These are phyloP conservation scores for Drosophila sechellia DNA, from an alignment of 1,140 invertebrate species.

Conservation along the genomic window DNA sequence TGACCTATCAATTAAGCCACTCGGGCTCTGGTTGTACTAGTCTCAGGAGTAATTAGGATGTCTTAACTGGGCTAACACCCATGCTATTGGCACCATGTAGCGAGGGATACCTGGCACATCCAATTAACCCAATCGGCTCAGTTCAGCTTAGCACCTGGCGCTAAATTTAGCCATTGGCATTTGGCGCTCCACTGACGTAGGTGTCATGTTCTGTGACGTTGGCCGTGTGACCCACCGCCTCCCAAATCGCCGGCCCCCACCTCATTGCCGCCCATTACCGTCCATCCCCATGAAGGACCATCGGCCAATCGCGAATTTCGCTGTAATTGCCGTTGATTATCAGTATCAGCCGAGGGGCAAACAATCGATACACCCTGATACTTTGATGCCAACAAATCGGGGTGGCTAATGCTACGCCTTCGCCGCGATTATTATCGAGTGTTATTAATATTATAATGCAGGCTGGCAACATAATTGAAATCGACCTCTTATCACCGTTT, in stretches of 20 bases:
- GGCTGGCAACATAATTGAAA: conserved; percentile 44
- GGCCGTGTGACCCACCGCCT: conserved; percentile 3
- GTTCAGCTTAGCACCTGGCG: conserved; percentile 10
- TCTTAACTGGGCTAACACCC: neutral
- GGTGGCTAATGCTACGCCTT: no score
- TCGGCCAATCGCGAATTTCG: conserved; percentile 59
- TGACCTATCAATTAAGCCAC: no score
- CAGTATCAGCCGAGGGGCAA: conserved; percentile 1
- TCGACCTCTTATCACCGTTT: conserved; percentile 23
- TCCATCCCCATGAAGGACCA: neutral
- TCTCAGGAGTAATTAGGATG: no score
- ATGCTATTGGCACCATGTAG: neutral
- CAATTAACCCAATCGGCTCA: conserved; percentile 18
- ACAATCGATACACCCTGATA: conserved; percentile 7
- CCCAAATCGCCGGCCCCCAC: neutral
- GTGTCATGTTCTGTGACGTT: conserved; percentile 60
- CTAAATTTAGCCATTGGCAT: conserved; percentile 48
- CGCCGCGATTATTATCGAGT: conserved; percentile 10
- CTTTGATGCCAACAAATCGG: conserved; percentile 1
- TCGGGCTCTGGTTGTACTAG: no score
- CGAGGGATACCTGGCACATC: neutral
- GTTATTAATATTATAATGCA: conserved; percentile 50
- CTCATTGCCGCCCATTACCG: neutral
- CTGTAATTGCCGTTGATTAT: conserved; percentile 63
- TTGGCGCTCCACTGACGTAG: conserved; percentile 59